Evolutionary conservation across 2,888 invertebrate species (phyloP), one percentile per base, ranked within the genome.

Genomic region (Augiades crinisus): DNA sequence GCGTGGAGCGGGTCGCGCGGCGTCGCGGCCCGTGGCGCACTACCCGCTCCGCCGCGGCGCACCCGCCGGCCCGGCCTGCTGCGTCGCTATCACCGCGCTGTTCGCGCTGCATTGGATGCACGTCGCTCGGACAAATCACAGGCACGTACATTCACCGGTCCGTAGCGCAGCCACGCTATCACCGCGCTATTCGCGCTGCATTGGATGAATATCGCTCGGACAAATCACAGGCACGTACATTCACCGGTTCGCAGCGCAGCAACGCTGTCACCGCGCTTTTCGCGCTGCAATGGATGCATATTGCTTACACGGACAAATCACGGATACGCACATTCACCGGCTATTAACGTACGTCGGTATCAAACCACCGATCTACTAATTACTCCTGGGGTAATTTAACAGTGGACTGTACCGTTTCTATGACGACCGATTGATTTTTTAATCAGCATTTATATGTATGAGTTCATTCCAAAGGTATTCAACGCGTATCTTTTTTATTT

Each of bases 1-100:
- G 67, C 50, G 55, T 55, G 60, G 58, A 53, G 58, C 53, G 64
- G 34, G 49, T 19, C 27, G 36, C 30, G 36, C 44, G 40, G 60
- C 69, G 77, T 71, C 67, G 74, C 65, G 73, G 76, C 75, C 76
- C 63, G 70, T 63, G 64, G 66, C 72, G 68, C 58, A 86, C 86
- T 86, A 72, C 22, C 43, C 45, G 47, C 45, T 31, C 56, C 52
- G 54, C 58, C 44, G 55, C 59, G 57, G 49, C 58, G 51, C 54
- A 56, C 57, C 47, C 43, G 27, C 19, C 52, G 55, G 31, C 54
- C 45, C 31, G 10, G 27, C 41, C 16, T 13, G 33, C 41, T 13
- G 16, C 38, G 13, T 27, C 44, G 21, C 13, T 56, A 61, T 61
- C 63, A 64, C 61, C 63, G 54, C 55, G 58, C n/a, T n/a, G n/a